Evolutionary conservation across 2,797 vertebrate species (phyloP).

Genomic region (Oryzias sinensis): DNA sequence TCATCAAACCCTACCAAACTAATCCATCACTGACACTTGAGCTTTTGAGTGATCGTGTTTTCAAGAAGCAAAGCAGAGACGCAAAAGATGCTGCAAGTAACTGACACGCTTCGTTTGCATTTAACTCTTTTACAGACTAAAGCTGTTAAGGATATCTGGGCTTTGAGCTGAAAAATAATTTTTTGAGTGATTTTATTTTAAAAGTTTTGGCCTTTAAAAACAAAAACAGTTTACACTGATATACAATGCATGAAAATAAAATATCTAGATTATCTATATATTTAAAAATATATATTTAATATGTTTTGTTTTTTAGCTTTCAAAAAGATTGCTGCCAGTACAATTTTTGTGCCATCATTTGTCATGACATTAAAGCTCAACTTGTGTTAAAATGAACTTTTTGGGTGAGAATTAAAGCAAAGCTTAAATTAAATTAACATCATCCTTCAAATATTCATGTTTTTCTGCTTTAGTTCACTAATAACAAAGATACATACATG

Average conservation of each 20-base stretch:
- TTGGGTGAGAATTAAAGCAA: too few species aligned
- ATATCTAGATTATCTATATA: neutral
- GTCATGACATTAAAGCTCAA: too few species aligned
- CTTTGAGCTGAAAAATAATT: slow-evolving; percentile 1
- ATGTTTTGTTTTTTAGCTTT: neutral
- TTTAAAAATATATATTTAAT: neutral
- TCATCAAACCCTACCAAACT: slow-evolving; percentile 30
- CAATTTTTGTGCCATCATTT: too few species aligned
- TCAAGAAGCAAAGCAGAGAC: slow-evolving; percentile 65
- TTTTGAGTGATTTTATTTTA: neutral
- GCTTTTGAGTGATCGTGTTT: slow-evolving; percentile 57
- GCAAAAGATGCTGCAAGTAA: slow-evolving; percentile 41
- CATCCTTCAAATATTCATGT: too few species aligned
- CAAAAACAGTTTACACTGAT: neutral
- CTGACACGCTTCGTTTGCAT: slow-evolving; percentile 58
- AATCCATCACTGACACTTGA: slow-evolving; percentile 72
- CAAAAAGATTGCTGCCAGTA: neutral
- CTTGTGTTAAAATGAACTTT: too few species aligned
- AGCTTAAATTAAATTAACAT: too few species aligned
- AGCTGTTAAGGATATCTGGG: slow-evolving; percentile 19
- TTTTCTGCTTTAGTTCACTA: too few species aligned
- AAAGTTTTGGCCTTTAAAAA: neutral
- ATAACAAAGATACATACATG: too few species aligned
- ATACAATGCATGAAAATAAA: neutral
- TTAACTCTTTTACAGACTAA: slow-evolving; percentile 35